phyloP scores from a whole-genome alignment of 1,140 invertebrate genomes.

The Drosophila erecta region DNA sequence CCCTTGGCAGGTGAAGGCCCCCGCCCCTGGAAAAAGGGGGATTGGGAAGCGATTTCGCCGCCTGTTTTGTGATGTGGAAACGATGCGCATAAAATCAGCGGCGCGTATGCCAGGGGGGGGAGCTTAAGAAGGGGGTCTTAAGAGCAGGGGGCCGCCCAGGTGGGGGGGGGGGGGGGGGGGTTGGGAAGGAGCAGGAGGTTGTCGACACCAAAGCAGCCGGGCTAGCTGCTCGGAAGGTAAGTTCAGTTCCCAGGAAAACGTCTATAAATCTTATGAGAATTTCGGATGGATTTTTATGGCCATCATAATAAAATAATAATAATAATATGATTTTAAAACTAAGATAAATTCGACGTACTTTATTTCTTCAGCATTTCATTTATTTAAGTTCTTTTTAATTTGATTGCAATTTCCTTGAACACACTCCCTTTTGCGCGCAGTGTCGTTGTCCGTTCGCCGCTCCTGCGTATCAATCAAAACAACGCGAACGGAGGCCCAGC shows the following conservation, averaged over 20 bases:
- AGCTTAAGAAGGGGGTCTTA: background rate
- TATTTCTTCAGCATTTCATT: no score
- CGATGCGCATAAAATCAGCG: constrained; percentile 81
- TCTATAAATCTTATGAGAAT: no score
- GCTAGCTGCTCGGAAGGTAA: constrained; percentile 5
- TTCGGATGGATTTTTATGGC: no score
- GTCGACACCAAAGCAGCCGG: constrained; percentile 61
- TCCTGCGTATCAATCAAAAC: constrained; percentile 80
- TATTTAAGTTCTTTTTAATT: no score
- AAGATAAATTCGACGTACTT: no score
- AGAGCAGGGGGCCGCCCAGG: background rate
- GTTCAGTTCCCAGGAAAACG: background rate
- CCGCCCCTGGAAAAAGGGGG: background rate
- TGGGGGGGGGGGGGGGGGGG: background rate
- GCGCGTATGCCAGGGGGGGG: constrained; percentile 60
- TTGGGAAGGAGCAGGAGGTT: constrained; percentile 31
- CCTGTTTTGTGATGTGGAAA: constrained; percentile 73
- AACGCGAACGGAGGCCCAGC: constrained; percentile 40
- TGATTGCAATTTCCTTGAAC: no score
- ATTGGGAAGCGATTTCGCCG: constrained; percentile 30
- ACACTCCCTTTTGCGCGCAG: background rate
- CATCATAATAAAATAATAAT: no score
- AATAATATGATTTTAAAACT: no score
- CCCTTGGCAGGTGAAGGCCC: background rate
- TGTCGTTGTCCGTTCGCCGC: constrained; percentile 7